Evolutionary conservation across 2,888 invertebrate genomes (phyloP), one percentile per base, ranked within the genome.

Genomic region (Macropis europaea): DNA sequence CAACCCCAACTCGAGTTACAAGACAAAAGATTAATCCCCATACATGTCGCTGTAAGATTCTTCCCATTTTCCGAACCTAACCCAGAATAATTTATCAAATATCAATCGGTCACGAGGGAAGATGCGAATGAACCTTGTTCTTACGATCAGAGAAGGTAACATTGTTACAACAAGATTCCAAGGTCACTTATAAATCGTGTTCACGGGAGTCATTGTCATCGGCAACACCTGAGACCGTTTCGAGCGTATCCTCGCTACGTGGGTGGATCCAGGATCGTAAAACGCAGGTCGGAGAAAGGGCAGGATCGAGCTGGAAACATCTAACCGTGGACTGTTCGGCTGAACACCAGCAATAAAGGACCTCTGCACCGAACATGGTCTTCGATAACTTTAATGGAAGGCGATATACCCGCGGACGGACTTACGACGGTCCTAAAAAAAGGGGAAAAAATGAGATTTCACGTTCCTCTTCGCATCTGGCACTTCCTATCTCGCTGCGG

Each of bases 331-430:
- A n/a, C 56, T 60, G 52, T 62, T 72, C 47, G 47, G 47, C 34
- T 62, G 47, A n/a, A 53, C 26, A 38, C 53, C 40, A 32, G 53
- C 34, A 63, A 57, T 73, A 70, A 59, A 68, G 47, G 61, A 48
- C 32, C 63, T 43, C 45, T 32, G 28, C 34, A 50, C 52, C 38
- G 56, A 53, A 50, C 45, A 19, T 19, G 42, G 47, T 4, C 60
- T 68, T 73, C 76, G 81, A 79, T 75, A 77, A 76, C 71, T 76
- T 53, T 81, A 82, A 82, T 82, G 77, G 78, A 74, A 70, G 69
- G 38, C 59, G 53, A 61, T 66, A 62, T 40, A 45, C 30, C 30
- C 17, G 38, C 7, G 52, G 9, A 17, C 26, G 30, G 42, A 30
- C 54, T 70, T 50, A 24, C 13, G 19, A 11, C 36, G 30, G 13